Evolutionary conservation across 2,888 invertebrate genomes (phyloP), one percentile per base, ranked within the genome.

Genomic region (Junonia oenone): DNA sequence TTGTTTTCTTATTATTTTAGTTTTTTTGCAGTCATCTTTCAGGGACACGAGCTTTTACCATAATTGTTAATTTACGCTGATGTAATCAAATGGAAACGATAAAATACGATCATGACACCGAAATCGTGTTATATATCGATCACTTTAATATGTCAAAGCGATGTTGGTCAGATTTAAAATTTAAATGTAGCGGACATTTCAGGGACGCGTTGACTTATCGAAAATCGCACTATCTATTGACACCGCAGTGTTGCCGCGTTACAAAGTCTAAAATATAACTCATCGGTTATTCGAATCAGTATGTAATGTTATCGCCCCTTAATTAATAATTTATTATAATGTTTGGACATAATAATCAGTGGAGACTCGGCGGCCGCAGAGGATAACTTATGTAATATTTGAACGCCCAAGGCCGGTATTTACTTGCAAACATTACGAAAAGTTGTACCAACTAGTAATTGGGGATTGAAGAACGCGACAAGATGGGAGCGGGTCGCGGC

Each of bases 401-500:
- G 22, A 26, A 22, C 22, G 26, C 22, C 29, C 19, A 33, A 11
- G 15, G 31, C 26, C 5, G 37, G 14, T 43, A 43, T 22, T 38
- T 15, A 40, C 19, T 40, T 11, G 17, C 29, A 33, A 14, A 40
- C 45, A 4, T 15, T 45, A 48, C n/a, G 29, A 57, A n/a, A 57
- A 53, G 38, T 46, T 49, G 22, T 52, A 45, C 43, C 45, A 55
- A 58, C 47, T 58, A 55, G 55, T 65, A 66, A 63, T 65, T 56
- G 60, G 53, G 55, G 59, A 51, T 74, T 69, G 52, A 75, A 81
- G 76, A 73, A 75, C 67, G 69, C 66, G 69, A 61, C 67, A 77
- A 80, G 75, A 78, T 73, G 72, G 75, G 70, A 68, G 69, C 68
- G 72, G 74, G 77, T 62, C 61, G 55, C 62, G 72, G 74, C 75